Percentiles rank a stretch among this genome's conserved stretches.
phyloP scores from a whole-genome alignment of 2,888 invertebrate genomes.

The Oscheius onirici region DNA sequence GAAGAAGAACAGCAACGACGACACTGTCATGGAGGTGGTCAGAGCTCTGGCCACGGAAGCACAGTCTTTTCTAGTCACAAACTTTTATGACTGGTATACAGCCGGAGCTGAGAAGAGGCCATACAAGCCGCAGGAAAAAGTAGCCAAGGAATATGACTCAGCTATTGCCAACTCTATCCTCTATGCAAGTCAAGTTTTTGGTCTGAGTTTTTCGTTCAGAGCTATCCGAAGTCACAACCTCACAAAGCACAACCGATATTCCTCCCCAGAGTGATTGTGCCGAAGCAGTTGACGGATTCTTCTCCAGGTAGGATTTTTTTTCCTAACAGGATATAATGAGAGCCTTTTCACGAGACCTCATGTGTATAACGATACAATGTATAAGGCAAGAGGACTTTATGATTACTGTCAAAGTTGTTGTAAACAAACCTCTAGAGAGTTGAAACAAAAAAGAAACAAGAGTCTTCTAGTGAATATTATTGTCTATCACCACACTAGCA shows the following conservation, averaged over 20 bases:
- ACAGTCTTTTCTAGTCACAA: conserved; percentile 38
- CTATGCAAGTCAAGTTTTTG: conserved; percentile 22
- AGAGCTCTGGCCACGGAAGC: conserved; percentile 35
- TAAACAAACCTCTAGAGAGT: too few relatives aligned
- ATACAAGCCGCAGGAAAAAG: background rate
- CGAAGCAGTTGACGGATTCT: background rate
- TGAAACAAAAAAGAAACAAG: too few relatives aligned
- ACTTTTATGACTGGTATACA: conserved; percentile 52
- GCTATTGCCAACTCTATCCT: conserved; percentile 13
- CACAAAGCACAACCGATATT: background rate
- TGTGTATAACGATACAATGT: too few relatives aligned
- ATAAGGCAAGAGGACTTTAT: too few relatives aligned
- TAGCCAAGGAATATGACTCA: conserved; percentile 17
- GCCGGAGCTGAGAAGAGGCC: conserved; percentile 32
- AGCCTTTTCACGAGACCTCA: too few relatives aligned
- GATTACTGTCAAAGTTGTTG: too few relatives aligned
- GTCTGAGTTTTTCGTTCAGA: background rate
- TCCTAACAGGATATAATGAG: too few relatives aligned
- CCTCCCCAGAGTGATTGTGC: background rate
- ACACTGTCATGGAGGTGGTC: conserved; percentile 46
- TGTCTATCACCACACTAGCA: too few relatives aligned
- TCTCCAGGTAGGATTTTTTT: background rate
- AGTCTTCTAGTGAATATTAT: too few relatives aligned
- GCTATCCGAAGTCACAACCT: background rate
- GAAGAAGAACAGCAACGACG: conserved; percentile 40